Base-by-base conservation (phyloP, 92 coral and sea anemone genomes). In the Zoanthus sansibaricus region DNA sequence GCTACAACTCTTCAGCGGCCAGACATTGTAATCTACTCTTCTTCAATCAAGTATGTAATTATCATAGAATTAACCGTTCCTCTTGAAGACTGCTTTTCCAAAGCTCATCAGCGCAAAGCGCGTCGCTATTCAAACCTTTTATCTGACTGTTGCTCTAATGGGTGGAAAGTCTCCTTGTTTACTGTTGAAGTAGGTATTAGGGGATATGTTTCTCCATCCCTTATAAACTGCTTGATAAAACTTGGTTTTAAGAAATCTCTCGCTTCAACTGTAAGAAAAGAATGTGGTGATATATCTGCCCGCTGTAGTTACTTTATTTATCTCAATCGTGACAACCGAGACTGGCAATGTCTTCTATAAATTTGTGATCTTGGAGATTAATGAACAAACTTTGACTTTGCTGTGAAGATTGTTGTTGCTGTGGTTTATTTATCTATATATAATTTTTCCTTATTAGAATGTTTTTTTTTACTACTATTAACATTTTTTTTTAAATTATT, bases 171-270 rank as follows among this genome's bases (percentile, higher is more conserved):
- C 73, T 72, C 77, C 14, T 21, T 37, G 18, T 72, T 72, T 25
- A 72, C 77, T 72, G n/a, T 45, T 72, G 55, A 72, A 11, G 31
- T n/a, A 44, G 77, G 77, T 37, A 72, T 30, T 68, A 42, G 77
- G 44, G 77, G 77, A 37, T 11, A 72, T 21, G 14, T 37, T 54
- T 72, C 54, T 42, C 77, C 55, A 37, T 72, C 10, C 44, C 77
- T 72, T 37, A 72, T 42, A 33, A 33, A 72, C 42, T 72, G 77
- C 21, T 21, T 72, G 21, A 37, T 37, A 20, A 72, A 72, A 37
- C 77, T 72, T 11, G 54, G 54, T 25, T 68, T 68, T 68, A 68
- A 68, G 73, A 68, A 68, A 68, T 68, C 73, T 68, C 44, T 68
- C 73, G 73, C 73, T 68, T 68, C 73, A 44, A 68, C 73, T 68